Percentiles rank a stretch among this genome's conserved stretches.
Conservation (phyloP, 2,888 invertebrate species). For the Meiosimyza decipiens region DNA sequence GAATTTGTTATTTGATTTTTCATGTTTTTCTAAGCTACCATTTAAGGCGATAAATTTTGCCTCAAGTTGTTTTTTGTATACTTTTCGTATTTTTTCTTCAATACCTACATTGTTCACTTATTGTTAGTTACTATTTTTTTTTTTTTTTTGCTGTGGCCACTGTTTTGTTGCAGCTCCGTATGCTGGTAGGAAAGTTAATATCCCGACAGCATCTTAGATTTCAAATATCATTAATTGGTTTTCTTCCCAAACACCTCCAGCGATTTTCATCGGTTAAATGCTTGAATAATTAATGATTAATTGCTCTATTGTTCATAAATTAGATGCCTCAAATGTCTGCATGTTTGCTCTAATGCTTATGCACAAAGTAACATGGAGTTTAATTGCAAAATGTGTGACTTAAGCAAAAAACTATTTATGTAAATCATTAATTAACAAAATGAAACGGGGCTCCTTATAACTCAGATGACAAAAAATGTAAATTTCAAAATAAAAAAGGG, state of each 20-base stretch:
- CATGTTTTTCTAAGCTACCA: too few relatives aligned
- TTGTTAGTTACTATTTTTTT: slow-evolving; percentile 1
- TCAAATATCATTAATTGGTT: slow-evolving; percentile 46
- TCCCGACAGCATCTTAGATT: slow-evolving; percentile 42
- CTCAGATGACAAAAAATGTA: too few relatives aligned
- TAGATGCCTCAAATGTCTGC: slow-evolving; percentile 31
- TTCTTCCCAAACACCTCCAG: slow-evolving; percentile 49
- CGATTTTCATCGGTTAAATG: slow-evolving; percentile 42
- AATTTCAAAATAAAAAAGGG: too few relatives aligned
- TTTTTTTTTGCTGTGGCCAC: slow-evolving; percentile 12
- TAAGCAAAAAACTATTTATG: too few relatives aligned
- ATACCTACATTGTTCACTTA: slow-evolving; percentile 1
- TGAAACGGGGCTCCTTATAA: too few relatives aligned
- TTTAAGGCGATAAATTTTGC: slow-evolving; percentile 37
- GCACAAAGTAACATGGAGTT: too few relatives aligned
- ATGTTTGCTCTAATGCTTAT: too few relatives aligned
- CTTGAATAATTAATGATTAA: slow-evolving; percentile 58
- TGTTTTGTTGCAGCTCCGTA: slow-evolving; percentile 10
- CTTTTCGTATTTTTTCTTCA: slow-evolving; percentile 20
- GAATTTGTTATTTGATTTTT: too few relatives aligned
- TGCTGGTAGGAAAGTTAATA: slow-evolving; percentile 38
- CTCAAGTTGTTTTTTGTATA: slow-evolving; percentile 4
- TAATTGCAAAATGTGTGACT: too few relatives aligned
- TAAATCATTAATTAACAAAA: too few relatives aligned
- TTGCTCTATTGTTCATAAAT: slow-evolving; percentile 50